Evolutionary conservation across 2,797 vertebrate species (phyloP).

Genomic region (Pangasius mekongensis): DNA sequence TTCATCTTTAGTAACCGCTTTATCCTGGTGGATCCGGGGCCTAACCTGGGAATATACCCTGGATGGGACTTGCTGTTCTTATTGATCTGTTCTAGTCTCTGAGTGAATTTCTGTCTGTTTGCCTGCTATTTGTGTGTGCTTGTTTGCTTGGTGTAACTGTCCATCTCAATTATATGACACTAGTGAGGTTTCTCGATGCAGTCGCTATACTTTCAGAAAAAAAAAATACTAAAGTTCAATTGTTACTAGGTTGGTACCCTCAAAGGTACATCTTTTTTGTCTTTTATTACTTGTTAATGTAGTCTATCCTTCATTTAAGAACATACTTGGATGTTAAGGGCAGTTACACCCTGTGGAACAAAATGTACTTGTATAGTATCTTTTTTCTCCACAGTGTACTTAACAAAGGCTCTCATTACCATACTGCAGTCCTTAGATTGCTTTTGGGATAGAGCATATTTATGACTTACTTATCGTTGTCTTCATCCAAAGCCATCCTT

Average conservation of each 20-base stretch:
- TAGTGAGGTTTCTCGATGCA: background rate
- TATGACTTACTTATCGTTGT: constrained; percentile 84
- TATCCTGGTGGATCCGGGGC: background rate
- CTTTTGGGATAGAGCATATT: background rate
- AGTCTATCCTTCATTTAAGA: background rate
- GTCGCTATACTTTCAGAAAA: background rate
- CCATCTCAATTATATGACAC: background rate
- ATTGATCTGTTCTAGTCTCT: background rate
- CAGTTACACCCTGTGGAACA: background rate
- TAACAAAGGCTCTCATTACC: background rate
- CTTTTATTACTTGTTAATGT: background rate
- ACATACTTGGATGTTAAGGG: background rate
- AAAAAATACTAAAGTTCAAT: background rate
- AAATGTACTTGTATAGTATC: background rate
- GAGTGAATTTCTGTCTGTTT: background rate
- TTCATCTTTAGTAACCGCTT: background rate
- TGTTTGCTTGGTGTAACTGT: background rate
- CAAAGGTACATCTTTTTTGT: background rate
- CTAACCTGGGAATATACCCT: background rate
- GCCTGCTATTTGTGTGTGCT: background rate
- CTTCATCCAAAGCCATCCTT: constrained; percentile 88
- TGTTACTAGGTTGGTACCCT: background rate
- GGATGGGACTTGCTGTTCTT: background rate
- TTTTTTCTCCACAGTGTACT: background rate
- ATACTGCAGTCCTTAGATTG: constrained; percentile 15